Base-by-base conservation (phyloP, 2,113 vertebrate genomes). In the Bos javanicus region DNA sequence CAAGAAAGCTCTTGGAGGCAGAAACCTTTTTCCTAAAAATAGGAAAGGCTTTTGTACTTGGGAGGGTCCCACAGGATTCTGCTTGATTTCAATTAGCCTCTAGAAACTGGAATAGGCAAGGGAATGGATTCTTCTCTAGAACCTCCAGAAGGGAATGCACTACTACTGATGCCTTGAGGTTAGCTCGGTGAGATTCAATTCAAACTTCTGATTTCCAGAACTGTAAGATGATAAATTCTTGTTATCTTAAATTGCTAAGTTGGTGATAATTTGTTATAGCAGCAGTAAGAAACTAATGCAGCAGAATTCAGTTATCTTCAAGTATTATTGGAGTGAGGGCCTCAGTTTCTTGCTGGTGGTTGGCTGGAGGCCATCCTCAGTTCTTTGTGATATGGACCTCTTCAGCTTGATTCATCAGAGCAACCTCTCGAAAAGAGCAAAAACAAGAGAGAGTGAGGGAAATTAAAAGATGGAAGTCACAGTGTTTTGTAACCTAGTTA, bases 261-360 rank as follows among this genome's bases (percentile, higher is more conserved):
- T 93, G 33, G 56, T 26, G 28, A 46, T 85, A 81, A 97, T 88
- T 52, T 97, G 33, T 64, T 93, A 85, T 36, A 82, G 50, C 12
- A 91, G 67, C 36, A 97, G 97, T 88, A 94, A 36, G 67, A 54
- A 97, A 78, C 23, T 48, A 95, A 78, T 74, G 83, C 13, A 87
- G 46, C 30, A 60, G n/a, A 25, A 54, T 86, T 90, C 28, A 74
- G 46, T 83, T 88, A 39, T 39, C 56, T 54, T 74, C 10, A 23
- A 86, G 64, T 17, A 23, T 76, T 67, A 46, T 80, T 78, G 64
- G n/a, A 82, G 9, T 81, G 86, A 95, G 28, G 39, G 59, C 39
- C 48, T 54, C 48, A 84, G 17, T 43, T 94, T 6, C 91, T 86
- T 80, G 59, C 19, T 46, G 11, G 43, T 86, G 48, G 30, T 76